These are phyloP conservation scores for Poecile atricapillus DNA, from an alignment of 2,113 vertebrate genomes.

Conservation along the genomic window DNA sequence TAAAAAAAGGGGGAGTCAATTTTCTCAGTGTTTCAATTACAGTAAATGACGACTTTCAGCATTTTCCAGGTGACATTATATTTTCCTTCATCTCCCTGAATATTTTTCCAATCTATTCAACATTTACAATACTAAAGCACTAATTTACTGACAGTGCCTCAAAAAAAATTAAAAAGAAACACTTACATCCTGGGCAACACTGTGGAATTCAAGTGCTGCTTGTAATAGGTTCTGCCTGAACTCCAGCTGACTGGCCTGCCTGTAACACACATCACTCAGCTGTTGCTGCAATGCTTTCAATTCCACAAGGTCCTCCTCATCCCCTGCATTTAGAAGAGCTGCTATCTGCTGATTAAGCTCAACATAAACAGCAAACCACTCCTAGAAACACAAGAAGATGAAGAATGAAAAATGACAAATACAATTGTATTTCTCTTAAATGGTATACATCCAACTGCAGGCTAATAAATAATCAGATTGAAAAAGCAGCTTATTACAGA, in stretches of 20 bases:
- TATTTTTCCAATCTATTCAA: neutral
- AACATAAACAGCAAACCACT: constrained; percentile 99
- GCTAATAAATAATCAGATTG: neutral
- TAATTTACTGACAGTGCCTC: neutral
- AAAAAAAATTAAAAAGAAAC: neutral
- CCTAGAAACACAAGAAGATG: constrained; percentile 70
- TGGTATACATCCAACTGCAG: neutral
- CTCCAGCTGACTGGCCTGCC: constrained; percentile 96
- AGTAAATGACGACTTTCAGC: neutral
- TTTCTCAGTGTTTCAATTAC: neutral
- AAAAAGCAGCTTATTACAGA: neutral
- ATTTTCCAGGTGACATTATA: neutral
- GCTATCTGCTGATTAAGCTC: constrained; percentile 98
- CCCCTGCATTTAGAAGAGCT: constrained; percentile 88
- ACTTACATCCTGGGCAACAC: constrained; percentile 92
- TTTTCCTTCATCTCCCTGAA: neutral
- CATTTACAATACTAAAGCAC: neutral
- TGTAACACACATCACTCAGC: constrained; percentile 96
- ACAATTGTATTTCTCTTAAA: neutral
- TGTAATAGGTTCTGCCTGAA: constrained; percentile 93
- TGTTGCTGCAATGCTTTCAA: constrained; percentile 93
- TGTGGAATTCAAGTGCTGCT: constrained; percentile 92
- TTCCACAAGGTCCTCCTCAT: constrained; percentile 93
- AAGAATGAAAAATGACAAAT: neutral
- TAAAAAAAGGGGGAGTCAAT: neutral